phyloP scores from a whole-genome alignment of 2,113 vertebrate species.

The Gasterosteus aculeatus region DNA sequence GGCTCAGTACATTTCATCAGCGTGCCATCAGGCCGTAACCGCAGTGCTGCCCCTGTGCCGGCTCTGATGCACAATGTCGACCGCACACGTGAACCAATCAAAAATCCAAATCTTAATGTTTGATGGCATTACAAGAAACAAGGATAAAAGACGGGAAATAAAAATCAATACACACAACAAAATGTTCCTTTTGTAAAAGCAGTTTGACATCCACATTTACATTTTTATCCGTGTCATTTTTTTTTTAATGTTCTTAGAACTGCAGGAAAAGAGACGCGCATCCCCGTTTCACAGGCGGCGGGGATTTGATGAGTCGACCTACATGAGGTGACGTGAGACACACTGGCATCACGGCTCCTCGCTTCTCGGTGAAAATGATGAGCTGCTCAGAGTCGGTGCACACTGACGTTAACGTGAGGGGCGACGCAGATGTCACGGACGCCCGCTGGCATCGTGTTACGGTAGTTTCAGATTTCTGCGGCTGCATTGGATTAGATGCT shows the following conservation, averaged over 20 bases:
- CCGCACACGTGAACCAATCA: slow-evolving; percentile 16
- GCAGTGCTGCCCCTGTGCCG: neutral
- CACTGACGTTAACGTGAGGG: slow-evolving; percentile 26
- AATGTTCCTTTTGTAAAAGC: neutral
- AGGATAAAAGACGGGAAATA: neutral
- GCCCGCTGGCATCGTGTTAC: slow-evolving; percentile 38
- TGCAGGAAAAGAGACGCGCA: neutral
- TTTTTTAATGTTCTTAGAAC: slow-evolving; percentile 1
- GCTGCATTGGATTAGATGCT: neutral
- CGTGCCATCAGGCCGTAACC: slow-evolving; percentile 58
- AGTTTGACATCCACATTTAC: neutral
- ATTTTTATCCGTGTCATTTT: slow-evolving; percentile 1
- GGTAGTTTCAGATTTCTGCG: slow-evolving; percentile 33
- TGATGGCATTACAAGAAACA: neutral
- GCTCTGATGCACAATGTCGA: slow-evolving; percentile 30
- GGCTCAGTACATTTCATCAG: slow-evolving; percentile 61
- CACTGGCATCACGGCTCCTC: neutral
- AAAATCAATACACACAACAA: neutral
- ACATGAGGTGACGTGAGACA: slow-evolving; percentile 12
- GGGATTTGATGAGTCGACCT: slow-evolving; percentile 12
- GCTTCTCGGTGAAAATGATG: slow-evolving; percentile 15
- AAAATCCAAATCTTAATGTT: neutral
- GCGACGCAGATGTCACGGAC: slow-evolving; percentile 44
- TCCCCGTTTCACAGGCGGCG: slow-evolving; percentile 1
- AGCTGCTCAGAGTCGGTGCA: slow-evolving; percentile 23